Evolutionary conservation across 2,113 vertebrate genomes (phyloP).

Genomic region (Tupaia chinensis): DNA sequence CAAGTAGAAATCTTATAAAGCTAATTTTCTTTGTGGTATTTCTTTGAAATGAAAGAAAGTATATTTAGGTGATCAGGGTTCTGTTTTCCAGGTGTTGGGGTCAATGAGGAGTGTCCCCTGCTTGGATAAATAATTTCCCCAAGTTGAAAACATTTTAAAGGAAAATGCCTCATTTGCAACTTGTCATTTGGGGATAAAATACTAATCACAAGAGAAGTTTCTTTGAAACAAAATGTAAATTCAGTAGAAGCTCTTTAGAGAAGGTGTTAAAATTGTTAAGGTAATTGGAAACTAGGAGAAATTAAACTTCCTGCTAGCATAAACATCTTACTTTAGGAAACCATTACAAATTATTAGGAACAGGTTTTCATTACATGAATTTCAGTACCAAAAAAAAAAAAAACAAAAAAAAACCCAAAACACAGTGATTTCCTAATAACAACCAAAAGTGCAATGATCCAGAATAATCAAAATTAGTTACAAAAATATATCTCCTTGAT

Average conservation of each 20-base stretch:
- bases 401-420: background rate
- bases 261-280: slow-evolving; percentile 37
- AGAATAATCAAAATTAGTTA: slow-evolving; percentile 48
- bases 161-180: slow-evolving; percentile 77
- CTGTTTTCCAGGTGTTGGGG: slow-evolving; percentile 46
- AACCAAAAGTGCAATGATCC: background rate
- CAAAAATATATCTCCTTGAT: background rate
- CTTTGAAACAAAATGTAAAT: slow-evolving; percentile 67
- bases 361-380: slow-evolving; percentile 15
- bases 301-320: background rate
- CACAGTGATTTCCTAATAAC: slow-evolving; percentile 12
- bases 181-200: slow-evolving; percentile 76
- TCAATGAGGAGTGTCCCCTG: slow-evolving; percentile 7
- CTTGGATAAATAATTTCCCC: slow-evolving; percentile 65
- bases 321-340: background rate
- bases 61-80: background rate
- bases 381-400: background rate
- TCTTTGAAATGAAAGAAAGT: slow-evolving; percentile 72
- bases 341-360: background rate
- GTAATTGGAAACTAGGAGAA: slow-evolving; percentile 57
- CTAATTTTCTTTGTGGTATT: slow-evolving; percentile 60
- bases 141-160: slow-evolving; percentile 59
- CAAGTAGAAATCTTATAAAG: slow-evolving; percentile 28
- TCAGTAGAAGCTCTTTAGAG: background rate
- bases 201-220: slow-evolving; percentile 66